Base-by-base conservation (phyloP, 2,113 vertebrate species). In the Ondatra zibethicus region DNA sequence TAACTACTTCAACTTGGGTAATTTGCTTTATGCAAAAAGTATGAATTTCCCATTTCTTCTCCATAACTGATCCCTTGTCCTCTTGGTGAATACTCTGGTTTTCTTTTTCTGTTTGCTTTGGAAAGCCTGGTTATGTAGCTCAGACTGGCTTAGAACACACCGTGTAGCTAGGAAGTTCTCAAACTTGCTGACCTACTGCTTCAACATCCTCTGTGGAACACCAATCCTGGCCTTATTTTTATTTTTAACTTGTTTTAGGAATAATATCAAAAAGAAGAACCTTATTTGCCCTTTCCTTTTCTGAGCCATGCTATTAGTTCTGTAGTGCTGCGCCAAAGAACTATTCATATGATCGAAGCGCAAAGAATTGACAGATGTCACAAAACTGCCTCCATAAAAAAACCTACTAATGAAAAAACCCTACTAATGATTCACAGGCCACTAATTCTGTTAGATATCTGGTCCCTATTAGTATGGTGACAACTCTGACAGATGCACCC, bases 271-370 rank as follows among this genome's bases (percentile, higher is more conserved):
- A 55, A 63, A 77, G 47, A 76, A 93, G 96, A 72, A 29, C 76
- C 33, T 87, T 50, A 10, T 13, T 86, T 93, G 33, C 63, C n/a
- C 72, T 88, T 85, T 68, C 58, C 36, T 55, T 93, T 81, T 87
- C 68, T 36, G 80, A 87, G 5, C 75, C 33, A 55, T 78, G 33
- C 45, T 75, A 52, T 91, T 82, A 47, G 84, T 95, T 96, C 58
- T 82, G 58, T 68, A 75, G 42, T 75, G 89, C 39, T 87, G 66
- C 82, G 50, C 27, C 61, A 78, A 80, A 80, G 36, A 92, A 86
- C 11, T 75, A 8, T 85, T 93, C 65, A 68, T 8, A 27, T 27
- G 61, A 78, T 50, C 92, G 66, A 73, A 63, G 42, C 25, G 76
- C 13, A 89, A 47, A 88, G 77, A 29, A 39, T 39, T 76, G n/a